A percentile compares a stretch with the other conserved stretches of the same genome.
phyloP scores from a whole-genome alignment of 1,140 invertebrate genomes.

The Phthorimaea operculella region DNA sequence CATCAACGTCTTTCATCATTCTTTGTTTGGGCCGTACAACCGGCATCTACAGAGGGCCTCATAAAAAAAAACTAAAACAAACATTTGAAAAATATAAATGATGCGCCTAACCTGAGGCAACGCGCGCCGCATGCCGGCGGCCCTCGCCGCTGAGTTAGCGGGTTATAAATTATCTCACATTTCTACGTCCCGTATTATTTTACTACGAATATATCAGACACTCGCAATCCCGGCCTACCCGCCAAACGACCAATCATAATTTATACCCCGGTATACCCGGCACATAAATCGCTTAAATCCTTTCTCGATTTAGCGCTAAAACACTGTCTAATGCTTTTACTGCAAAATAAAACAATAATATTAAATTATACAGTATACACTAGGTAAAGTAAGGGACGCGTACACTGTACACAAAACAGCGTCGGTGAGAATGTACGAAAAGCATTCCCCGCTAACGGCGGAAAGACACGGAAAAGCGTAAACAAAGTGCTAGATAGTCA shows the following conservation, averaged over 20 bases:
- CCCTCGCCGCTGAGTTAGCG: conserved; percentile 46
- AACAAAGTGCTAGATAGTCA: conserved; percentile 7
- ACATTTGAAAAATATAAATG: conserved; percentile 65
- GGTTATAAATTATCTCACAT: conserved; percentile 60
- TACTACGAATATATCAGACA: conserved; percentile 53
- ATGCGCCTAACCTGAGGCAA: conserved; percentile 58
- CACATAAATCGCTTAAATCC: conserved; percentile 35
- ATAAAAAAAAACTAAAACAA: conserved; percentile 62
- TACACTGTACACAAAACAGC: conserved; percentile 18
- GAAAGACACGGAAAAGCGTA: conserved; percentile 19
- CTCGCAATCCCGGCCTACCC: conserved; percentile 47
- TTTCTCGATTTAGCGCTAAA: conserved; percentile 27
- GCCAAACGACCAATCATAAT: conserved; percentile 49
- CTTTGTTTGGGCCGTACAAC: conserved; percentile 57
- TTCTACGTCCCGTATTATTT: conserved; percentile 56
- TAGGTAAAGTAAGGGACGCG: conserved; percentile 8
- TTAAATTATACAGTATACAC: background rate
- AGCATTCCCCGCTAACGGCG: conserved; percentile 21
- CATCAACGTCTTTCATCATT: conserved; percentile 52
- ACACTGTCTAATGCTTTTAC: background rate
- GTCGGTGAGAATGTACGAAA: conserved; percentile 14
- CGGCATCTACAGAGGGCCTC: conserved; percentile 42
- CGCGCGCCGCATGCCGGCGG: conserved; percentile 42
- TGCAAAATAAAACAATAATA: conserved; percentile 1
- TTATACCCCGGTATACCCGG: conserved; percentile 30